Evolutionary conservation across 2,888 invertebrate species (phyloP).

Genomic region (Operophtera brumata): DNA sequence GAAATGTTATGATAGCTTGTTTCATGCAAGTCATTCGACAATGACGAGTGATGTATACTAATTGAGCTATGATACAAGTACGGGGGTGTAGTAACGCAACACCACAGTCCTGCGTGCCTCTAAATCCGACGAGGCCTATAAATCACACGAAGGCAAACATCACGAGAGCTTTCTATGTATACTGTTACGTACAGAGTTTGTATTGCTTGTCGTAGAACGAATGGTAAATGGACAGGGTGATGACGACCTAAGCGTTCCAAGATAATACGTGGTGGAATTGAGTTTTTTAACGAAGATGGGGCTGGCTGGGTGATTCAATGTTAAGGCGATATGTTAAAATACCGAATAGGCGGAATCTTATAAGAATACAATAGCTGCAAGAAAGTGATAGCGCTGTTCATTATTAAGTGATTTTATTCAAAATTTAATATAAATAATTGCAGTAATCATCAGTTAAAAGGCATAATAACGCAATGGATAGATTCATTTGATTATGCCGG

Average conservation of each 20-base stretch:
- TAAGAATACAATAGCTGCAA: no score
- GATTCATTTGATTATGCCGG: no score
- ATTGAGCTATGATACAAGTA: slow-evolving; percentile 30
- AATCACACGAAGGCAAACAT: slow-evolving; percentile 81
- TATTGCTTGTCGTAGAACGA: slow-evolving; percentile 28
- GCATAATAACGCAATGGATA: no score
- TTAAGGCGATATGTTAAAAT: no score
- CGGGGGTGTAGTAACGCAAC: slow-evolving; percentile 66
- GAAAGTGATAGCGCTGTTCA: no score
- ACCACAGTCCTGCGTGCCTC: slow-evolving; percentile 67
- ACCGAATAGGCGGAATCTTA: no score
- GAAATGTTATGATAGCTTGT: slow-evolving; percentile 14
- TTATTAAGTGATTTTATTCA: no score
- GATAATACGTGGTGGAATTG: no score
- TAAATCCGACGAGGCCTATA: slow-evolving; percentile 80
- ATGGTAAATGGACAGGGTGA: slow-evolving; percentile 8
- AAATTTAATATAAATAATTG: no score
- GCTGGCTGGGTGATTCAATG: no score
- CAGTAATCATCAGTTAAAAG: no score
- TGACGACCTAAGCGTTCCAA: background rate
- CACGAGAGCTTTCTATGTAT: slow-evolving; percentile 70
- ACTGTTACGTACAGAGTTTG: slow-evolving; percentile 63
- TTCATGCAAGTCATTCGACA: slow-evolving; percentile 22
- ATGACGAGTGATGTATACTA: slow-evolving; percentile 19
- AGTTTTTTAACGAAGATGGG: no score